Evolutionary conservation across 1,140 invertebrate species (phyloP).

Genomic region (Eumeta japonica): DNA sequence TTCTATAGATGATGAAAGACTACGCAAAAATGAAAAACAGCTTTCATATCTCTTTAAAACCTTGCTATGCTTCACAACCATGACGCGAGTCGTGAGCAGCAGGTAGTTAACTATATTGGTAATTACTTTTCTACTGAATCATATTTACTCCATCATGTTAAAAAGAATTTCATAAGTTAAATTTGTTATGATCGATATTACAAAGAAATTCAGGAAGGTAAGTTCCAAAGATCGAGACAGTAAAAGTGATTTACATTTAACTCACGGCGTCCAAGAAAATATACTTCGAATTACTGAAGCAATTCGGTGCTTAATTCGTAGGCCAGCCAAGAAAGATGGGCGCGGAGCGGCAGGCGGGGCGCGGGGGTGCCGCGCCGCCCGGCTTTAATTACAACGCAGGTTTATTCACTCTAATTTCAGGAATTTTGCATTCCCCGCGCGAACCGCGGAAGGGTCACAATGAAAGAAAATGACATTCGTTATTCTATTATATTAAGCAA

Average conservation of each 20-base stretch:
- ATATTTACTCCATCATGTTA: no score
- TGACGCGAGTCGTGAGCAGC: no score
- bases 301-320: constrained; percentile 55
- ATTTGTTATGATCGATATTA: no score
- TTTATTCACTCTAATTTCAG: constrained; percentile 54
- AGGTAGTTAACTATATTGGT: no score
- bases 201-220: no score
- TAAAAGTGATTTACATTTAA: constrained; percentile 55
- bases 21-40: no score
- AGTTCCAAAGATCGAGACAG: constrained; percentile 35
- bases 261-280: constrained; percentile 44
- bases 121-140: no score
- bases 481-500: constrained; percentile 51
- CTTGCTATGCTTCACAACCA: no score
- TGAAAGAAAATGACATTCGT: constrained; percentile 55
- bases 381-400: constrained; percentile 55
- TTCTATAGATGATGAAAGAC: no score
- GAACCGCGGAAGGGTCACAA: constrained; percentile 51
- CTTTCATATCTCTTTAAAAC: no score
- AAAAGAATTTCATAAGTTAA: no score
- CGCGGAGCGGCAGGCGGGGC: no score
- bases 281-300: constrained; percentile 55
- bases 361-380: constrained; percentile 37
- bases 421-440: constrained; percentile 53
- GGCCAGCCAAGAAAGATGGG: constrained; percentile 54